phyloP scores from a whole-genome alignment of 2,797 vertebrate species.

The Girardinus metallicus region DNA sequence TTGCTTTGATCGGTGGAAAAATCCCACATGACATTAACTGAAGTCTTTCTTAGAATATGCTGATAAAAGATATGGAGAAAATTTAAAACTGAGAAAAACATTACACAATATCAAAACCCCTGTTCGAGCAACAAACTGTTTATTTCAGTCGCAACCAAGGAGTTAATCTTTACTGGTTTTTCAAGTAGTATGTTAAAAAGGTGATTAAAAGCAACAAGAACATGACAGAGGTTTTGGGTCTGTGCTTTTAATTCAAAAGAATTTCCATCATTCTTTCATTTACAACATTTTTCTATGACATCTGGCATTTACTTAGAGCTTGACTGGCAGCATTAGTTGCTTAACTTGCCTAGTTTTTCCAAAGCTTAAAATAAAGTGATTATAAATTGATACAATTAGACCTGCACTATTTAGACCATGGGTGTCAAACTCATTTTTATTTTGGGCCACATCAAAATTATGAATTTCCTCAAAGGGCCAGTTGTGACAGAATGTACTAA shows the following conservation, averaged over 20 bases:
- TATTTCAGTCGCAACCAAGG: not conserved
- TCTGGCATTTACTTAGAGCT: not conserved
- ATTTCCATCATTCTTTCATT: slow-evolving; percentile 9
- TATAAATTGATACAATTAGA: not conserved
- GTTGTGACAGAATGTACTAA: too few species aligned
- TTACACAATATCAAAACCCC: not conserved
- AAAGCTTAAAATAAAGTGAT: not conserved
- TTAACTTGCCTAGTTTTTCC: not conserved
- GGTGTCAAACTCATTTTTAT: not conserved
- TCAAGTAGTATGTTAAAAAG: not conserved
- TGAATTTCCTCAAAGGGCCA: too few species aligned
- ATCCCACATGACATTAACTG: slow-evolving; percentile 1
- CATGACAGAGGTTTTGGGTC: not conserved
- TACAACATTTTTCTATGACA: not conserved
- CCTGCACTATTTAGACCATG: not conserved
- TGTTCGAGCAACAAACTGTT: not conserved
- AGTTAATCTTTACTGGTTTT: not conserved
- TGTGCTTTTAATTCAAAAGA: not conserved
- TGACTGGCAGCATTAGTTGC: not conserved
- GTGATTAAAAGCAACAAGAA: not conserved
- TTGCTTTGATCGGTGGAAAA: not conserved
- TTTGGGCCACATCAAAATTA: too few species aligned
- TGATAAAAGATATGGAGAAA: not conserved
- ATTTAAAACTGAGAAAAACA: not conserved
- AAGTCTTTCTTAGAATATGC: not conserved